A percentile compares a stretch with the other conserved stretches of the same genome.
Evolutionary conservation across 2,113 vertebrate species (phyloP).

Genomic region (Synchiropus splendidus): DNA sequence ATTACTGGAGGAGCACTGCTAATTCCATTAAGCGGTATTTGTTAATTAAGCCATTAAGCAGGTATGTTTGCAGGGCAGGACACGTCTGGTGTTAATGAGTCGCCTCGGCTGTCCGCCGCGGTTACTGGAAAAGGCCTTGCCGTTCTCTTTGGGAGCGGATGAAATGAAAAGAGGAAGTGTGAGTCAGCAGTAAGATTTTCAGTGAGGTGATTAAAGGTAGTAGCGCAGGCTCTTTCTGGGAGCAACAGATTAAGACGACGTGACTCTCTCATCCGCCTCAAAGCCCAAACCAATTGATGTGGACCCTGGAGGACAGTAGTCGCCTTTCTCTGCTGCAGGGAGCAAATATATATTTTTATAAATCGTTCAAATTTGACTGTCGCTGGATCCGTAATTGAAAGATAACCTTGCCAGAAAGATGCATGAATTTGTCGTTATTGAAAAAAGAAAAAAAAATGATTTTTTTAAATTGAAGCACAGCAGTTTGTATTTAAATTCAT

Average conservation of each 20-base stretch:
- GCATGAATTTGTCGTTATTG: too few species aligned
- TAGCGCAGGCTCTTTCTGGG: conserved; percentile 42
- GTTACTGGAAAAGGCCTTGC: conserved; percentile 41
- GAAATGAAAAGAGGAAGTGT: conserved; percentile 32
- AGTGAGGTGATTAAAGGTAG: conserved; percentile 56
- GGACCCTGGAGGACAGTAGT: conserved; percentile 18
- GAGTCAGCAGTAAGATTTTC: conserved; percentile 41
- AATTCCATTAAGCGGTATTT: background rate
- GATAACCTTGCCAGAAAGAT: too few species aligned
- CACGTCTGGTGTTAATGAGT: conserved; percentile 38
- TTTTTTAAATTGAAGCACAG: too few species aligned
- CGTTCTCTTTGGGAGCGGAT: conserved; percentile 35
- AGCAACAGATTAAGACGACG: conserved; percentile 51
- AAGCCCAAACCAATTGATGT: conserved; percentile 50
- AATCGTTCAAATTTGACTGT: conserved; percentile 44
- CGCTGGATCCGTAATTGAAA: conserved; percentile 45
- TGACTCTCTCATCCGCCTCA: conserved; percentile 50
- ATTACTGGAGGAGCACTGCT: too few species aligned
- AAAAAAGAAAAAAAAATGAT: too few species aligned
- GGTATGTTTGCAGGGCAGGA: conserved; percentile 22
- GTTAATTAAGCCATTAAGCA: conserved; percentile 33
- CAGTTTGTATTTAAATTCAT: too few species aligned
- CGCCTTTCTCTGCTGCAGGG: conserved; percentile 21
- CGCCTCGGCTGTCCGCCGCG: conserved; percentile 37
- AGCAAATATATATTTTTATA: conserved; percentile 38